phyloP scores from a whole-genome alignment of 2,888 invertebrate genomes.

The Rotaria socialis region DNA sequence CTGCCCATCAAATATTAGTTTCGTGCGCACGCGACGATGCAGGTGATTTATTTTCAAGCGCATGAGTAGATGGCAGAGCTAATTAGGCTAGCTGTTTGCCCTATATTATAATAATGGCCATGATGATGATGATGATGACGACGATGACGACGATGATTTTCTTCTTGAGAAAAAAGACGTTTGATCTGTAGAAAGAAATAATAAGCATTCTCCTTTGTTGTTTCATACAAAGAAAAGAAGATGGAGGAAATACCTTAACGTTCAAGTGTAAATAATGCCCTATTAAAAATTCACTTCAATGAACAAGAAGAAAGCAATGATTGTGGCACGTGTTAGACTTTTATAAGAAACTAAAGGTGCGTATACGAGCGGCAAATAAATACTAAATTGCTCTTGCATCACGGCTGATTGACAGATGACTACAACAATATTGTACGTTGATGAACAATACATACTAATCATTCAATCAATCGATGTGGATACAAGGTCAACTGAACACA shows the following conservation, averaged over 20 bases:
- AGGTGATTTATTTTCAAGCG: background rate
- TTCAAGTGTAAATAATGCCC: conserved; percentile 29
- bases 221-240: background rate
- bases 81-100: background rate
- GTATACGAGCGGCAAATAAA: background rate
- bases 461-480: background rate
- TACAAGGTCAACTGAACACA: background rate
- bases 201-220: background rate
- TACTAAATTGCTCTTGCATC: conserved; percentile 19
- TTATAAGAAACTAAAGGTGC: background rate
- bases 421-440: conserved; percentile 21
- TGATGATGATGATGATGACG: background rate
- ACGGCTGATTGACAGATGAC: conserved; percentile 1
- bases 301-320: background rate
- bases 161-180: conserved; percentile 19
- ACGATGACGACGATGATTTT: conserved; percentile 20
- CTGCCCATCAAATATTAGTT: conserved; percentile 13
- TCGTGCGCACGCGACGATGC: background rate
- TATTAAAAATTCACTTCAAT: conserved; percentile 6
- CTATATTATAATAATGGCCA: background rate
- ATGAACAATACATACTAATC: background rate
- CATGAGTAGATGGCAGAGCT: background rate
- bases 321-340: background rate
- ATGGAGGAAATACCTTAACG: conserved; percentile 1
- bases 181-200: conserved; percentile 1